These are phyloP conservation scores for Gadopsis bispinosus DNA, from an alignment of 2,797 vertebrate species.

Conservation along the genomic window DNA sequence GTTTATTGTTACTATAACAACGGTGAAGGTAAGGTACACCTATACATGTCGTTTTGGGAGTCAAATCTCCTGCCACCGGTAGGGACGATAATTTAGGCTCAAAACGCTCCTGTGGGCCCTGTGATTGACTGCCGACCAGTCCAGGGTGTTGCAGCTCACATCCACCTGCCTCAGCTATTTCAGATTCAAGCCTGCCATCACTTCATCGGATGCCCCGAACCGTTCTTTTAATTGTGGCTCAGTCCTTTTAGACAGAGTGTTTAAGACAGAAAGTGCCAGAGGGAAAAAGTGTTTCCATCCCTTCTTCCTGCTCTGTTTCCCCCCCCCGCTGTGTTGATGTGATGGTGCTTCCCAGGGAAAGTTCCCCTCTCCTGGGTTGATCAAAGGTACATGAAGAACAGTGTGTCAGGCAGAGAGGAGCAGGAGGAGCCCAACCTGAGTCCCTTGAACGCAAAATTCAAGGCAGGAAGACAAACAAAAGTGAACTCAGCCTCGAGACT, in stretches of 20 bases:
- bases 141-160: not conserved
- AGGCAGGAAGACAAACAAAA: conserved; percentile 69
- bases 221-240: conserved; percentile 60
- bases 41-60: too few relatives aligned
- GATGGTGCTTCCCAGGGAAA: conserved; percentile 64
- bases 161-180: conserved; percentile 23
- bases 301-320: conserved; percentile 48
- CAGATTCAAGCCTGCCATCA: conserved; percentile 1
- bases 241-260: conserved; percentile 22
- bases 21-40: too few relatives aligned
- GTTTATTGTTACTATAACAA: too few relatives aligned
- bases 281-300: conserved; percentile 54
- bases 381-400: conserved; percentile 71
- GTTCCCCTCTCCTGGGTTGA: conserved; percentile 68
- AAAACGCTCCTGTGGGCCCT: too few relatives aligned
- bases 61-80: too few relatives aligned
- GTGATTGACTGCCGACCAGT: too few relatives aligned
- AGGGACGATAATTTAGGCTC: too few relatives aligned
- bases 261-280: conserved; percentile 50
- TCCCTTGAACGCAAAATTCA: conserved; percentile 39
- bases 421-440: conserved; percentile 56
- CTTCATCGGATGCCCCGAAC: conserved; percentile 27
- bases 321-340: conserved; percentile 62
- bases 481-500: conserved; percentile 57
- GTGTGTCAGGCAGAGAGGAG: conserved; percentile 55